These are phyloP conservation scores for Bovichtus diacanthus DNA, from an alignment of 2,797 vertebrate genomes.

Conservation along the genomic window DNA sequence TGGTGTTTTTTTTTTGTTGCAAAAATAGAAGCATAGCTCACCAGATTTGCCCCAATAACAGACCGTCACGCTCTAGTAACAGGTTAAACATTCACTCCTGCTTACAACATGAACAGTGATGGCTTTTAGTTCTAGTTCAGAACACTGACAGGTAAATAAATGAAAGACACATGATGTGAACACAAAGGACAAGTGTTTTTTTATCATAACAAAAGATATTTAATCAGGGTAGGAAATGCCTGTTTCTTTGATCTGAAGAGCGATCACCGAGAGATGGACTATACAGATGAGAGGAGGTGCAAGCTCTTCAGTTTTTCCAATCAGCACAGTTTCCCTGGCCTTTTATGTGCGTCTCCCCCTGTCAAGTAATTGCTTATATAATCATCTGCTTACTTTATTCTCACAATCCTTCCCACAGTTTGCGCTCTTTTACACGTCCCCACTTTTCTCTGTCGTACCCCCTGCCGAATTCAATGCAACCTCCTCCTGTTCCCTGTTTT, in stretches of 20 bases:
- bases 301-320: slow-evolving; percentile 64
- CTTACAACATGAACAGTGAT: not conserved
- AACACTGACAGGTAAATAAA: slow-evolving; percentile 15
- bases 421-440: slow-evolving; percentile 35
- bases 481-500: slow-evolving; percentile 36
- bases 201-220: slow-evolving; percentile 43
- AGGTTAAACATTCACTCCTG: slow-evolving; percentile 31
- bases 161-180: slow-evolving; percentile 25
- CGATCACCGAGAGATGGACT: slow-evolving; percentile 53
- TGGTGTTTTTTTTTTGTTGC: slow-evolving; percentile 30
- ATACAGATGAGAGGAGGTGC: slow-evolving; percentile 45
- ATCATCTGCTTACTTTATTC: slow-evolving; percentile 67
- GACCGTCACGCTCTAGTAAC: slow-evolving; percentile 15
- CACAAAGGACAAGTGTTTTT: slow-evolving; percentile 31
- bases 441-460: slow-evolving; percentile 4
- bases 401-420: slow-evolving; percentile 46
- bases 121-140: slow-evolving; percentile 2
- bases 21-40: slow-evolving; percentile 60
- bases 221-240: slow-evolving; percentile 66
- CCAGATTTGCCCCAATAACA: slow-evolving; percentile 49
- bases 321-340: slow-evolving; percentile 47
- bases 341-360: slow-evolving; percentile 59
- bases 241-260: slow-evolving; percentile 59
- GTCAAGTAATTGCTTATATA: slow-evolving; percentile 64
- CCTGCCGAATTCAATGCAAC: slow-evolving; percentile 13